A percentile compares a stretch with the other conserved stretches of the same genome.
phyloP scores from a whole-genome alignment of 2,113 vertebrate species.

The Equus quagga region DNA sequence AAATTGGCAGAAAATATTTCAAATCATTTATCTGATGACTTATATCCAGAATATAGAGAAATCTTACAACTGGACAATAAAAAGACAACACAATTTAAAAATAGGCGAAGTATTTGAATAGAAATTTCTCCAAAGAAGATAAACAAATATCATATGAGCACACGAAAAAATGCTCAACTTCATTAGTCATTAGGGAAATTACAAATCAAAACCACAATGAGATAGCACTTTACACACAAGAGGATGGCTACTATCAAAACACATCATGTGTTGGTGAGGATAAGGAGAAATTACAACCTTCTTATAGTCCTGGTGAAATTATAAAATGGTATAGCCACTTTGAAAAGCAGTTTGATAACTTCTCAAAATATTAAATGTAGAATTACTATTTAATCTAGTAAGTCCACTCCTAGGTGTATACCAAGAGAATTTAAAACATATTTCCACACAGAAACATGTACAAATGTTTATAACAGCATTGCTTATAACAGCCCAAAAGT shows the following conservation, averaged over 20 bases:
- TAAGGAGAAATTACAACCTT: not conserved
- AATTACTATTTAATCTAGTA: not conserved
- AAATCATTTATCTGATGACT: not conserved
- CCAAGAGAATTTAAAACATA: not conserved
- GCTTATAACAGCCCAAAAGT: not conserved
- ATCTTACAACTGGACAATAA: not conserved
- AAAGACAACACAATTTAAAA: not conserved
- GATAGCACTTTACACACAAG: not conserved
- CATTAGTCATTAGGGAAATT: not conserved
- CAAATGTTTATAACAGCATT: not conserved
- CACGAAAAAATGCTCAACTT: not conserved
- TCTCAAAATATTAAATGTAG: not conserved
- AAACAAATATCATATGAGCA: not conserved
- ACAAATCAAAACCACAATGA: not conserved
- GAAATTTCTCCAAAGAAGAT: not conserved
- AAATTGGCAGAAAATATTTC: not conserved
- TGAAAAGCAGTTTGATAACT: not conserved
- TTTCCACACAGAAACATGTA: not conserved
- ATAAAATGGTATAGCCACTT: not conserved
- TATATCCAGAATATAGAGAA: not conserved
- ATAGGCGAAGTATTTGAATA: not conserved
- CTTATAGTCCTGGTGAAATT: not conserved
- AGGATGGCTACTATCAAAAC: not conserved
- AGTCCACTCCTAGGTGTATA: not conserved
- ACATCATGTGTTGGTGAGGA: not conserved